Base-by-base conservation (phyloP, 2,888 invertebrate species). In the Meteorus cinctellus region DNA sequence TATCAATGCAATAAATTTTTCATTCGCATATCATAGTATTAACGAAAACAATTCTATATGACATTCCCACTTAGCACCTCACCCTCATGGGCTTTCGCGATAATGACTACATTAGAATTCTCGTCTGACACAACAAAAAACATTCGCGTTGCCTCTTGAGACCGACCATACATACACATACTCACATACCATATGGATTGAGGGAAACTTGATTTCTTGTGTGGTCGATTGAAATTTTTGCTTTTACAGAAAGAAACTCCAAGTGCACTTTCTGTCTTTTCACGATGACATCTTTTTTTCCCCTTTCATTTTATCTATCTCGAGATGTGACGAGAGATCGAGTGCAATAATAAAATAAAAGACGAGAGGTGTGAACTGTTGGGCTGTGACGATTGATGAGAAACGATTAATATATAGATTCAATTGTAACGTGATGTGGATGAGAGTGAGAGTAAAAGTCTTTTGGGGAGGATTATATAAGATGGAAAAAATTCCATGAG, bases 171-270 rank as follows among this genome's bases (percentile, higher is more conserved):
- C 8, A 41, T 0, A 41, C 12, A 41, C 12, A 41, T 10, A 41
- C 12, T 4, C 12, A 41, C 12, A 41, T 48, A 45, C 29, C 59
- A 16, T 63, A 10, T n/a, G 62, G 29, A 41, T 36, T 48, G 45
- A 60, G 24, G 62, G 29, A 74, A 74, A 74, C 63, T 31, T 69
- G 62, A 74, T 74, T 74, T 60, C 60, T 27, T 41, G 41, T 12
- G 41, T 10, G 41, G 41, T 62, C 24, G 63, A 74, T 68, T 74
- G 68, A 74, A 74, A 60, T 69, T 74, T 74, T 62, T 68, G 45
- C 62, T 62, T 45, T 65, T n/a, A 59, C 41, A 66, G 36, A 10
- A 10, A 41, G 8, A 41, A 41, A 12, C 36, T 29, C 63, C 62
- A 63, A 41, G 48, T 62, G 41, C 41, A 10, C 12, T 12, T 8